phyloP scores from a whole-genome alignment of 2,888 invertebrate genomes.

The Liposcelis brunnea region DNA sequence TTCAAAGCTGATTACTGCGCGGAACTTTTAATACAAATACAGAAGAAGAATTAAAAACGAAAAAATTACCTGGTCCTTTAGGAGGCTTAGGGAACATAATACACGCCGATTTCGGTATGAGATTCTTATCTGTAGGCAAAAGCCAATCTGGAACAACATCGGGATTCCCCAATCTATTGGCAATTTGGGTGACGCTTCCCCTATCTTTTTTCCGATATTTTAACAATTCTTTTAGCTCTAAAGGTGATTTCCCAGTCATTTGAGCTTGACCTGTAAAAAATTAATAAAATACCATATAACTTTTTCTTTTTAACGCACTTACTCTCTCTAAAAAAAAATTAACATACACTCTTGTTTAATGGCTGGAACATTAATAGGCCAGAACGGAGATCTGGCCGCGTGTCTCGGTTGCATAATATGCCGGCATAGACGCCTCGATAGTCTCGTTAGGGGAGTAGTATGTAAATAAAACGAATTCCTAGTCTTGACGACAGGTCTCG shows the following conservation, averaged over 20 bases:
- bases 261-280: slow-evolving; percentile 26
- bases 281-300: background rate
- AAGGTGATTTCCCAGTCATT: slow-evolving; percentile 36
- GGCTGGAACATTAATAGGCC: slow-evolving; percentile 52
- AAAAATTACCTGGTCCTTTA: slow-evolving; percentile 52
- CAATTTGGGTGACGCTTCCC: slow-evolving; percentile 52
- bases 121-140: slow-evolving; percentile 50
- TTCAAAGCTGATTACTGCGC: too few species aligned
- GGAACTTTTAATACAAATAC: slow-evolving; percentile 6
- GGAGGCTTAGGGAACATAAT: slow-evolving; percentile 82
- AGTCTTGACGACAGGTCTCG: slow-evolving; percentile 92
- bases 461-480: slow-evolving; percentile 90
- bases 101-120: slow-evolving; percentile 63
- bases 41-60: background rate
- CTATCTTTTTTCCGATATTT: slow-evolving; percentile 38
- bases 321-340: slow-evolving; percentile 1
- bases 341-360: slow-evolving; percentile 76
- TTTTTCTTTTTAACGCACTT: background rate
- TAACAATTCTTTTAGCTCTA: slow-evolving; percentile 37
- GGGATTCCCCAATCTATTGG: slow-evolving; percentile 49
- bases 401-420: slow-evolving; percentile 67
- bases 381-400: slow-evolving; percentile 71
- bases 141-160: slow-evolving; percentile 51
- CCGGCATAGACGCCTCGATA: slow-evolving; percentile 73
- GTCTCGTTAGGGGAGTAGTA: slow-evolving; percentile 76